Conservation (phyloP, 1,140 invertebrate genomes). For the Euglossa dilemma region DNA sequence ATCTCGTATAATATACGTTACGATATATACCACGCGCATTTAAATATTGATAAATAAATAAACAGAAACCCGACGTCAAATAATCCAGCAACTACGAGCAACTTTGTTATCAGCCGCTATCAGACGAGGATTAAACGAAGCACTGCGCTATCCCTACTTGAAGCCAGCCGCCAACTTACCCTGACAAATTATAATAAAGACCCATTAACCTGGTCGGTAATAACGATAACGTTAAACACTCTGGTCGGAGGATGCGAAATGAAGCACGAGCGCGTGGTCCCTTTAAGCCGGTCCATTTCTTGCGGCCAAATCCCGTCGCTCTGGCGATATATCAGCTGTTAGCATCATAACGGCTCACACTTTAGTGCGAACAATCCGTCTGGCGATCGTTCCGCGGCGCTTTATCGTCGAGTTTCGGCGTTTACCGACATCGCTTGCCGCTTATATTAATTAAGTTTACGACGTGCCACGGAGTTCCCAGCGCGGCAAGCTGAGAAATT, state of each 20-base stretch:
- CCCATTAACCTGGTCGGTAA: not conserved
- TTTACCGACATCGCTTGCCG: not conserved
- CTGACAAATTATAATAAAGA: not conserved
- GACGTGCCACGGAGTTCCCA: slow-evolving; percentile 6
- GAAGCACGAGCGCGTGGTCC: not conserved
- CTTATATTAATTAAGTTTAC: slow-evolving; percentile 52
- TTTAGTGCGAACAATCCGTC: slow-evolving; percentile 15
- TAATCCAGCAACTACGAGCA: too few species aligned
- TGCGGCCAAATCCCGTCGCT: not conserved
- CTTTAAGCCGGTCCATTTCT: not conserved
- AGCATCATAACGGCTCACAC: too few species aligned
- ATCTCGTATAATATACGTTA: too few species aligned
- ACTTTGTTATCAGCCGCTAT: too few species aligned
- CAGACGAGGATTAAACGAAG: too few species aligned
- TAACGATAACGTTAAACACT: slow-evolving; percentile 1
- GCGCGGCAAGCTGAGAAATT: not conserved
- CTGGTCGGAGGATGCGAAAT: not conserved
- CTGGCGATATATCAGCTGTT: not conserved
- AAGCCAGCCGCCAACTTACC: not conserved
- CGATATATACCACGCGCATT: too few species aligned
- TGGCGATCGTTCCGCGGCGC: not conserved
- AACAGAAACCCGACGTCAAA: too few species aligned
- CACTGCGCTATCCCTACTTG: too few species aligned
- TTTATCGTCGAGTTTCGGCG: slow-evolving; percentile 23
- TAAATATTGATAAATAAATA: too few species aligned